Percentiles rank a stretch among this genome's conserved stretches.
Conservation (phyloP, 2,797 vertebrate genomes). For the Phyllotis vaccarum region DNA sequence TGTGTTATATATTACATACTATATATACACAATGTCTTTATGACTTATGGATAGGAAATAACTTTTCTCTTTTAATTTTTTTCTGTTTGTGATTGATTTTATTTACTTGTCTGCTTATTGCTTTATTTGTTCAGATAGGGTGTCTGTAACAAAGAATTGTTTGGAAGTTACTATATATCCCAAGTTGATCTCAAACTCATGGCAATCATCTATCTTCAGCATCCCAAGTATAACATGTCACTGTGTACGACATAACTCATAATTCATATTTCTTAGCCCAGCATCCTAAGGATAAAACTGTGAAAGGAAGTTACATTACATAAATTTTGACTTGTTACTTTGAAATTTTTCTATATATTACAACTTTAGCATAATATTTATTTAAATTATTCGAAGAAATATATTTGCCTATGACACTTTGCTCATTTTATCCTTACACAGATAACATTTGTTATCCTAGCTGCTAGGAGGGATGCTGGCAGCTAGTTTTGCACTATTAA, state of each 20-base stretch:
- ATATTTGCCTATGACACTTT: accelerated
- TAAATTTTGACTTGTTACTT: neutral
- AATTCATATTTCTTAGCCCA: neutral
- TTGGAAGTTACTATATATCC: neutral
- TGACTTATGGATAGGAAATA: neutral
- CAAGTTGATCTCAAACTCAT: neutral
- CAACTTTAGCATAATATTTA: neutral
- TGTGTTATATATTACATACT: neutral
- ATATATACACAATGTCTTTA: neutral
- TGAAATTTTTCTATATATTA: slow-evolving; percentile 14
- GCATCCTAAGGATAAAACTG: neutral
- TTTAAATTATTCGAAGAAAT: neutral
- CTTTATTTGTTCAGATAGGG: neutral
- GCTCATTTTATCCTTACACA: neutral
- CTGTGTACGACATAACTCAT: neutral
- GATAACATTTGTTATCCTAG: neutral
- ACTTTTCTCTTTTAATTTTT: neutral
- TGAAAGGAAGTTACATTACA: neutral
- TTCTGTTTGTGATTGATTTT: neutral
- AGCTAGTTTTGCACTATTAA: neutral
- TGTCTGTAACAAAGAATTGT: neutral
- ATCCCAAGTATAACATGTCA: neutral
- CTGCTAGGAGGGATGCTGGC: accelerated
- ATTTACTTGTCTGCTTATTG: neutral
- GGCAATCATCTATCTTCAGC: neutral